These are phyloP conservation scores for Euura saliciscinereae DNA, from an alignment of 1,140 invertebrate genomes.

Conservation along the genomic window DNA sequence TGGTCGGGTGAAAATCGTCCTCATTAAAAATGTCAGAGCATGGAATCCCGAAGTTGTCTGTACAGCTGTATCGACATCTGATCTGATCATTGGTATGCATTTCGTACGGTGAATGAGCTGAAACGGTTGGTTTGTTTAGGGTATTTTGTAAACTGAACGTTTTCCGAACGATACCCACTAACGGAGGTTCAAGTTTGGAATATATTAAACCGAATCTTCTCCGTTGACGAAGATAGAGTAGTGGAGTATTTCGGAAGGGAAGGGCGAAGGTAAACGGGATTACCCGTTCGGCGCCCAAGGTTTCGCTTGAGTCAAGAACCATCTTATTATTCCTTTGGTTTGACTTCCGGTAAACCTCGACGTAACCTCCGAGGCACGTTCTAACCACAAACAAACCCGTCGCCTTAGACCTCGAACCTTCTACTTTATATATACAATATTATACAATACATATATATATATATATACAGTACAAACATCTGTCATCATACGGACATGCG, in stretches of 20 bases:
- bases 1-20: too few relatives aligned
- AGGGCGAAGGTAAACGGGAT: neutral
- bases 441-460: too few relatives aligned
- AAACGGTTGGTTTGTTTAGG: too few relatives aligned
- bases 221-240: neutral
- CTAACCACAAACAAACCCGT: slow-evolving; percentile 32
- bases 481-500: too few relatives aligned
- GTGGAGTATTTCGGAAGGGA: neutral
- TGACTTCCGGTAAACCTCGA: slow-evolving; percentile 41
- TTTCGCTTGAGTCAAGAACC: slow-evolving; percentile 8
- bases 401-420: neutral
- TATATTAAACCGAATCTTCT: neutral
- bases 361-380: slow-evolving; percentile 39
- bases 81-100: too few relatives aligned
- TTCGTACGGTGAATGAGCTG: too few relatives aligned
- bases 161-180: too few relatives aligned
- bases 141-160: too few relatives aligned
- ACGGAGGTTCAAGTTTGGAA: neutral
- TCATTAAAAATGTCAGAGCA: too few relatives aligned
- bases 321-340: slow-evolving; percentile 42
- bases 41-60: too few relatives aligned
- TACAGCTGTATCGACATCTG: too few relatives aligned
- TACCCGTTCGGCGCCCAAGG: neutral
- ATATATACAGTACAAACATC: too few relatives aligned
- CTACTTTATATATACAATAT: neutral